Percentiles rank a stretch among this genome's conserved stretches.
These are phyloP conservation scores for Sarcophilus harrisii DNA, from an alignment of 2,797 vertebrate species.

Conservation along the genomic window DNA sequence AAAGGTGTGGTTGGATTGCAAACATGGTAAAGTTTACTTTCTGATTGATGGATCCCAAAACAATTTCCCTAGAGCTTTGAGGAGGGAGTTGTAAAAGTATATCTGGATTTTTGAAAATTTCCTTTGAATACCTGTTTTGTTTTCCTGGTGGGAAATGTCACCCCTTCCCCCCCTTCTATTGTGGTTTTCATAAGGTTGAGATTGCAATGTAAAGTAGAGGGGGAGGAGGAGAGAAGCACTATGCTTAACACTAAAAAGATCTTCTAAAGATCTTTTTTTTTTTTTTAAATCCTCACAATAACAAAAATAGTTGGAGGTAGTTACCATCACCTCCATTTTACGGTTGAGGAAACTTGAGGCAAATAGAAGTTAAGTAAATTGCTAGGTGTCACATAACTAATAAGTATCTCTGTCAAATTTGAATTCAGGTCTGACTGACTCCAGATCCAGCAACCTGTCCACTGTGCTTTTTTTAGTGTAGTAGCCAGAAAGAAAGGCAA, in stretches of 20 bases:
- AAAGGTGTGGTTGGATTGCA: neutral
- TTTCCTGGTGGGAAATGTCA: conserved; percentile 53
- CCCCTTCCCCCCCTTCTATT: conserved; percentile 45
- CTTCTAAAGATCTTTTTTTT: neutral
- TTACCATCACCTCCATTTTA: neutral
- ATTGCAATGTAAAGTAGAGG: neutral
- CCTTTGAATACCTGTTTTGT: neutral
- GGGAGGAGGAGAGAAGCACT: neutral
- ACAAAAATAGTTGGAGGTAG: neutral
- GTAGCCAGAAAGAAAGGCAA: conserved; percentile 45
- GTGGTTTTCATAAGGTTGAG: neutral
- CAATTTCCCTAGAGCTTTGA: neutral
- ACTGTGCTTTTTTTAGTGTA: conserved; percentile 31
- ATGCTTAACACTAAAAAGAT: neutral
- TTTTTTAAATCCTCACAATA: neutral
- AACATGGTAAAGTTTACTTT: conserved; percentile 46
- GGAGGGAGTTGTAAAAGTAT: neutral
- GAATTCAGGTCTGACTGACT: neutral
- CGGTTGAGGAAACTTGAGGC: neutral
- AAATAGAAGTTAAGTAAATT: neutral
- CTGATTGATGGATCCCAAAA: conserved; percentile 33
- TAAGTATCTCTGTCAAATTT: neutral
- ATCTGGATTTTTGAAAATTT: neutral
- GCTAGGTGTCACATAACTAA: neutral
- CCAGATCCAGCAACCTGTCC: neutral